phyloP scores from a whole-genome alignment of 2,797 vertebrate species.

The Enteromius paludinosus region DNA sequence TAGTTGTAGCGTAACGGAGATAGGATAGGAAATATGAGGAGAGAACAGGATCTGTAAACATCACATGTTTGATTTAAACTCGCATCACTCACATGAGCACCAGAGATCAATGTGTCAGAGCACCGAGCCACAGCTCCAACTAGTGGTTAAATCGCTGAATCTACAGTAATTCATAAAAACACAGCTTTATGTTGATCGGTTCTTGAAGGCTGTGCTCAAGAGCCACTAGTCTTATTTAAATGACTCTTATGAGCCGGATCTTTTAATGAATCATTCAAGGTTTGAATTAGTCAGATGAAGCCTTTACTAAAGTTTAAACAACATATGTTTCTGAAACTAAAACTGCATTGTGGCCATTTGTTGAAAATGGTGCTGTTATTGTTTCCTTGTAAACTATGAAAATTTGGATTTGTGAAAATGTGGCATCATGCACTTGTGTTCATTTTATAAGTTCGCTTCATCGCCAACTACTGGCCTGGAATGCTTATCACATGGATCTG shows the following conservation, averaged over 20 bases:
- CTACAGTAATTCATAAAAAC: not conserved
- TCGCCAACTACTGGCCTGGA: not conserved
- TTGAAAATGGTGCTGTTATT: not conserved
- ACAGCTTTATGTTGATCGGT: not conserved
- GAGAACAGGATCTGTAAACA: not conserved
- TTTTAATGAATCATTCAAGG: not conserved
- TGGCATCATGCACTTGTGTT: not conserved
- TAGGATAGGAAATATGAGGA: not conserved
- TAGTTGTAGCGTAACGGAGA: not conserved
- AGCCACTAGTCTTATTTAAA: not conserved
- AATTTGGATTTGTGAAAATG: not conserved
- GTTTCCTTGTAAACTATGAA: not conserved
- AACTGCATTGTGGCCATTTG: not conserved
- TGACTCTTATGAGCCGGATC: not conserved
- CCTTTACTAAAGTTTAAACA: not conserved
- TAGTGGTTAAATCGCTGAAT: not conserved
- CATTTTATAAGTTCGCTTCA: not conserved
- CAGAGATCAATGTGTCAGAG: not conserved
- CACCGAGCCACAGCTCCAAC: not conserved
- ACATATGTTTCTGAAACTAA: not conserved
- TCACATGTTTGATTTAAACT: not conserved
- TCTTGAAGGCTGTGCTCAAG: not conserved
- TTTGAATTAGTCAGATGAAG: not conserved
- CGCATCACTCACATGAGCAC: not conserved
- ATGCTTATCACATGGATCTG: not conserved